Conservation (phyloP, 2,888 invertebrate species). For the Cantharis flavilabris region DNA sequence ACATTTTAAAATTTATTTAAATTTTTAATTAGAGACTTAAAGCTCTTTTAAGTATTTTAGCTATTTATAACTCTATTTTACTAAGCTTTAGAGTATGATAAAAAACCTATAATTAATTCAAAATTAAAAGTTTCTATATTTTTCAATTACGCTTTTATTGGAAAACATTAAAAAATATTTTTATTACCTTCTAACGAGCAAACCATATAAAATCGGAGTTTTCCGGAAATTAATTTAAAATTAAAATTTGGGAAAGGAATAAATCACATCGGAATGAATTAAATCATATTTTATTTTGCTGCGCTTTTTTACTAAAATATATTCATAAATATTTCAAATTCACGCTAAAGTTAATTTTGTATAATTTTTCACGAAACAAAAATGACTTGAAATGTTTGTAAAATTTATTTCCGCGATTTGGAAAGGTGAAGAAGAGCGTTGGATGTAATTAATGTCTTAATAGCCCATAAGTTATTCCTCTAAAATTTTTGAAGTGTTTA, state of each 20-base stretch:
- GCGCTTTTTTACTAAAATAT: neutral
- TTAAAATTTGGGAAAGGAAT: neutral
- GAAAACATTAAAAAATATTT: neutral
- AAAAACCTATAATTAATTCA: neutral
- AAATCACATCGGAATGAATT: neutral
- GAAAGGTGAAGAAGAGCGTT: neutral
- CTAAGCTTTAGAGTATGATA: neutral
- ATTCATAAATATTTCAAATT: neutral
- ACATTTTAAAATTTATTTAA: neutral
- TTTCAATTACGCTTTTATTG: neutral
- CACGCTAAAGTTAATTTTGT: neutral
- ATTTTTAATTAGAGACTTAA: neutral
- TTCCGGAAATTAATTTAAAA: neutral
- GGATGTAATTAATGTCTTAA: constrained; percentile 3
- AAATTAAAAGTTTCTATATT: neutral
- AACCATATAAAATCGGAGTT: neutral
- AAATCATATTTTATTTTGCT: neutral
- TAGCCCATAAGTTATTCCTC: constrained; percentile 10
- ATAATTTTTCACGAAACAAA: neutral
- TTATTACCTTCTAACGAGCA: neutral
- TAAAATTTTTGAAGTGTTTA: constrained; percentile 14
- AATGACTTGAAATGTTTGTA: neutral
- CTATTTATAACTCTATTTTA: neutral
- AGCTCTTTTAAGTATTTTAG: neutral
- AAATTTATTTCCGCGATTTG: neutral